phyloP scores from a whole-genome alignment of 2,797 vertebrate genomes.

The Tadarida brasiliensis region DNA sequence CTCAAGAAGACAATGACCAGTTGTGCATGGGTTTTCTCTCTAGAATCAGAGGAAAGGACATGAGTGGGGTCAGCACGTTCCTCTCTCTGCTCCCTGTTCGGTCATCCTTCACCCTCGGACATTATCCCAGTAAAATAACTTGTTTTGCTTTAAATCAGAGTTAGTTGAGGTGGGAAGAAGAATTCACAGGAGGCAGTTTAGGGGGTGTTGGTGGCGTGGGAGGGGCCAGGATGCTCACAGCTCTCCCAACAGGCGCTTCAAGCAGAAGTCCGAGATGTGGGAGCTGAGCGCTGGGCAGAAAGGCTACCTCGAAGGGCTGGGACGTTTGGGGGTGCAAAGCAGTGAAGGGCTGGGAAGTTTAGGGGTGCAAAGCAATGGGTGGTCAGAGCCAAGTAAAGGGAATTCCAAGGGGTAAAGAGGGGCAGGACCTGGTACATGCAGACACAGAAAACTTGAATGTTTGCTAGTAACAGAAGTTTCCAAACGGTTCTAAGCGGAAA shows the following conservation, averaged over 20 bases:
- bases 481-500: neutral
- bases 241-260: neutral
- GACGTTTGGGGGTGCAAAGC: neutral
- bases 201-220: neutral
- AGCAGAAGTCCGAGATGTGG: neutral
- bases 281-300: neutral
- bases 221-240: neutral
- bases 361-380: neutral
- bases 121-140: neutral
- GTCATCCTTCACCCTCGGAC: neutral
- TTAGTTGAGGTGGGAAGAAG: neutral
- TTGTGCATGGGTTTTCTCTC: neutral
- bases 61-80: neutral
- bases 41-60: neutral
- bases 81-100: neutral
- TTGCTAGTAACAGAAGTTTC: neutral
- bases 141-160: conserved; percentile 1
- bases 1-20: neutral
- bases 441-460: neutral
- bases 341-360: neutral
- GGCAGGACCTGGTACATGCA: neutral
- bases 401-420: no score
- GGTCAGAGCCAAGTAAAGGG: neutral
- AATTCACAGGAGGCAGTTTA: neutral
- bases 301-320: neutral